phyloP scores from a whole-genome alignment of 2,797 vertebrate genomes.

The Rhabdophis nuchalis region DNA sequence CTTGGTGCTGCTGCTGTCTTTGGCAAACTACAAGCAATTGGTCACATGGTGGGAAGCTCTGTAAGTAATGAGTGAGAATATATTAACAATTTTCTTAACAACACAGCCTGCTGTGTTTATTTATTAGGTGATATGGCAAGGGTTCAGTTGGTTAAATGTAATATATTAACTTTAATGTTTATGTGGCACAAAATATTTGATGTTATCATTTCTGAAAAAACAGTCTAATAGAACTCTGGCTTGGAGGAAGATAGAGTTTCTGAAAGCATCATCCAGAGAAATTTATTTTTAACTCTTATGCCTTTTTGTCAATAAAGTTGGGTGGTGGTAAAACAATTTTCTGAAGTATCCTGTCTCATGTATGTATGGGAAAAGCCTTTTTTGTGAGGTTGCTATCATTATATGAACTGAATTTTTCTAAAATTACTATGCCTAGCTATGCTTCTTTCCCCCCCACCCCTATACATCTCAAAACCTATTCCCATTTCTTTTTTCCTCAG shows the following conservation, averaged over 20 bases:
- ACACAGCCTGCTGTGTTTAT: background rate
- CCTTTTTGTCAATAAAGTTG: background rate
- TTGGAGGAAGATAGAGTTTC: background rate
- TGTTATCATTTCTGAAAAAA: background rate
- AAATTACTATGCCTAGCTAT: background rate
- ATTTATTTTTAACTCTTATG: background rate
- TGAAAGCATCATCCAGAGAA: background rate
- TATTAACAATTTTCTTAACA: background rate
- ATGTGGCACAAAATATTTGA: background rate
- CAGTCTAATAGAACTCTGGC: background rate
- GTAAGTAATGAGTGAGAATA: constrained; percentile 70
- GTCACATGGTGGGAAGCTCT: constrained; percentile 81
- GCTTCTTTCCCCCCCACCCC: background rate
- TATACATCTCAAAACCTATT: background rate
- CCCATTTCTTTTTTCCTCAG: constrained; percentile 61
- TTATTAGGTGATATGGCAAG: background rate
- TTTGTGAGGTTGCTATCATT: constrained; percentile 1
- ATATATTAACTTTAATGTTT: background rate
- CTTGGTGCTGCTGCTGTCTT: constrained; percentile 81
- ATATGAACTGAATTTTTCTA: background rate
- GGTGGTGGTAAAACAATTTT: background rate
- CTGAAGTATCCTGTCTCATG: background rate
- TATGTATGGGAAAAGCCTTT: background rate
- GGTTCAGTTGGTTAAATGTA: background rate
- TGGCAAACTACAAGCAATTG: constrained; percentile 84